phyloP scores from a whole-genome alignment of 2,888 invertebrate genomes.

The Ceramica pisi region DNA sequence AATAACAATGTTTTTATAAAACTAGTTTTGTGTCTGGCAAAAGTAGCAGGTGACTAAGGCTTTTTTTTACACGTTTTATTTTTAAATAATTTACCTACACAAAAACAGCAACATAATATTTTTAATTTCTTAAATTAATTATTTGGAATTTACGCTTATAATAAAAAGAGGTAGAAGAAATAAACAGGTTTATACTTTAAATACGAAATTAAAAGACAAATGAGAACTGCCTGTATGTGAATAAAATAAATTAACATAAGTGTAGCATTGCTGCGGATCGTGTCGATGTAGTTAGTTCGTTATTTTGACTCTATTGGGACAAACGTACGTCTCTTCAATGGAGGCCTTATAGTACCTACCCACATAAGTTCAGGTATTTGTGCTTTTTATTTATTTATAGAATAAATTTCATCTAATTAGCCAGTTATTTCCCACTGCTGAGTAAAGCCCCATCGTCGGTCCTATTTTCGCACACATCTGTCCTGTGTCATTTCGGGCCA shows the following conservation, averaged over 20 bases:
- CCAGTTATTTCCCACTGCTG: not conserved
- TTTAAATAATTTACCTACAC: not conserved
- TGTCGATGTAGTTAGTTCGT: slow-evolving; percentile 52
- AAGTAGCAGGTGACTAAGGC: not conserved
- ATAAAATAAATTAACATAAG: slow-evolving; percentile 51
- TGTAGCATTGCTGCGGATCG: slow-evolving; percentile 1
- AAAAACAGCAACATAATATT: not conserved
- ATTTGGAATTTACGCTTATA: not conserved
- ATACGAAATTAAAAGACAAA: slow-evolving; percentile 17
- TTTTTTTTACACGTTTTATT: not conserved
- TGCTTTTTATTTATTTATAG: slow-evolving; percentile 3
- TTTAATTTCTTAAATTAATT: not conserved
- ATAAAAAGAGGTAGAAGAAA: not conserved
- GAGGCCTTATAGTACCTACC: slow-evolving; percentile 32
- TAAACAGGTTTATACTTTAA: slow-evolving; percentile 19
- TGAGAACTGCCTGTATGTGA: slow-evolving; percentile 55
- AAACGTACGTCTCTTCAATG: slow-evolving; percentile 47
- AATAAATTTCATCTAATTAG: not conserved
- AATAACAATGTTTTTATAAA: slow-evolving; percentile 4
- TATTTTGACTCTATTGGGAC: slow-evolving; percentile 46
- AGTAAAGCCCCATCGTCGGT: too few relatives aligned
- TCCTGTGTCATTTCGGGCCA: not conserved
- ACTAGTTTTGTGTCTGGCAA: not conserved
- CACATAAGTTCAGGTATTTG: slow-evolving; percentile 61
- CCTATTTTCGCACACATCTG: too few relatives aligned